Evolutionary conservation across 2,797 vertebrate genomes (phyloP).

Genomic region (Melanotaenia boesemani): DNA sequence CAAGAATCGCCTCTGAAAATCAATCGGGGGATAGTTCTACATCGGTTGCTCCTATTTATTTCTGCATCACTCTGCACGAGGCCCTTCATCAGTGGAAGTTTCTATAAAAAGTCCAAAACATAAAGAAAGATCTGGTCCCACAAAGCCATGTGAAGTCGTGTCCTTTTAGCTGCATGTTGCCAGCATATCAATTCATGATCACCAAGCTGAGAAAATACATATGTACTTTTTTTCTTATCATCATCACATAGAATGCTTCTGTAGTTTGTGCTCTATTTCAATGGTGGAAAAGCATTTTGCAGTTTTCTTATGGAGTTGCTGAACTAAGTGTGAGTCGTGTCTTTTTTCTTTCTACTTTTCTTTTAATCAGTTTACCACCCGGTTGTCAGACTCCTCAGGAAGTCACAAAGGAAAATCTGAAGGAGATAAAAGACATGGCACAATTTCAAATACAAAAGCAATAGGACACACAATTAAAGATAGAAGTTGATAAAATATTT

Average conservation of each 20-base stretch:
- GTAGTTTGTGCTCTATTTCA: not conserved
- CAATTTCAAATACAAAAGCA: not conserved
- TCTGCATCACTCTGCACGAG: slow-evolving; percentile 54
- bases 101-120: slow-evolving; percentile 41
- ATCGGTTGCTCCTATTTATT: slow-evolving; percentile 67
- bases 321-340: not conserved
- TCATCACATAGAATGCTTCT: not conserved
- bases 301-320: not conserved
- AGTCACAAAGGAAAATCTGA: not conserved
- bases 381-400: not conserved
- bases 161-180: slow-evolving; percentile 1
- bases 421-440: not conserved
- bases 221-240: not conserved
- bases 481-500: not conserved
- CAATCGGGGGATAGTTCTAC: slow-evolving; percentile 69
- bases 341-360: not conserved
- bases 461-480: not conserved
- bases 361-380: not conserved
- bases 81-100: slow-evolving; percentile 54
- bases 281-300: not conserved
- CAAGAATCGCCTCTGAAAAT: slow-evolving; percentile 77
- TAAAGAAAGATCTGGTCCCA: slow-evolving; percentile 26
- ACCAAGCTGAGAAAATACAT: not conserved
- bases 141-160: slow-evolving; percentile 13
- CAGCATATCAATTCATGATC: slow-evolving; percentile 15